Percentiles rank a stretch among this genome's conserved stretches.
Conservation (phyloP, 2,888 invertebrate species). For the Periphyllus acericola region DNA sequence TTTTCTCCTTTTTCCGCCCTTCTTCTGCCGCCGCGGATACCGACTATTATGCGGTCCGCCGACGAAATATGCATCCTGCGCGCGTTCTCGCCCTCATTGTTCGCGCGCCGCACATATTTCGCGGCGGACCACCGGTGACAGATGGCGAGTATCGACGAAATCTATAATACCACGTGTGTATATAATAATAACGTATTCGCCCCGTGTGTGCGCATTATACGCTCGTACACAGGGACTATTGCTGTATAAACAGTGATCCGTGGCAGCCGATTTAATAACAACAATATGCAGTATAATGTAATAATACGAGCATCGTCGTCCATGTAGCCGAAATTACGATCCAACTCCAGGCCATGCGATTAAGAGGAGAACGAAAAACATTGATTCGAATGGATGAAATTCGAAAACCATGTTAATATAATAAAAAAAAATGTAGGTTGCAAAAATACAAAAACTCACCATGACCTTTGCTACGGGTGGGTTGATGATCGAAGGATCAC, state of each 20-base stretch:
- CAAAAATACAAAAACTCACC: too few relatives aligned
- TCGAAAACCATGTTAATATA: too few relatives aligned
- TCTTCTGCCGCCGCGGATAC: not conserved
- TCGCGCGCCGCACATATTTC: conserved; percentile 6
- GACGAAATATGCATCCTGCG: conserved; percentile 29
- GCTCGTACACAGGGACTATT: too few relatives aligned
- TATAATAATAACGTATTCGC: not conserved
- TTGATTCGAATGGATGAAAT: too few relatives aligned
- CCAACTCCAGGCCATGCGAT: too few relatives aligned
- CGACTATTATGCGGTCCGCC: not conserved
- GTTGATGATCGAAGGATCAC: too few relatives aligned
- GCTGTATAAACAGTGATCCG: not conserved
- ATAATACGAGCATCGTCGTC: not conserved
- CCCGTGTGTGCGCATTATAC: too few relatives aligned
- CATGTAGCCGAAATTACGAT: too few relatives aligned
- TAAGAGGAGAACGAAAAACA: too few relatives aligned
- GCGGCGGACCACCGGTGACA: conserved; percentile 50
- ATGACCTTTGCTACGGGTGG: too few relatives aligned
- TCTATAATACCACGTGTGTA: not conserved
- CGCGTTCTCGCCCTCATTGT: conserved; percentile 35
- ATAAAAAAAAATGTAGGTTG: too few relatives aligned
- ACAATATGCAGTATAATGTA: not conserved
- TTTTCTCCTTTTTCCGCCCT: not conserved
- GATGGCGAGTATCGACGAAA: conserved; percentile 36
- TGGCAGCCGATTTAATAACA: not conserved